phyloP scores from a whole-genome alignment of 2,797 vertebrate genomes.

The Eidolon dupreanum region DNA sequence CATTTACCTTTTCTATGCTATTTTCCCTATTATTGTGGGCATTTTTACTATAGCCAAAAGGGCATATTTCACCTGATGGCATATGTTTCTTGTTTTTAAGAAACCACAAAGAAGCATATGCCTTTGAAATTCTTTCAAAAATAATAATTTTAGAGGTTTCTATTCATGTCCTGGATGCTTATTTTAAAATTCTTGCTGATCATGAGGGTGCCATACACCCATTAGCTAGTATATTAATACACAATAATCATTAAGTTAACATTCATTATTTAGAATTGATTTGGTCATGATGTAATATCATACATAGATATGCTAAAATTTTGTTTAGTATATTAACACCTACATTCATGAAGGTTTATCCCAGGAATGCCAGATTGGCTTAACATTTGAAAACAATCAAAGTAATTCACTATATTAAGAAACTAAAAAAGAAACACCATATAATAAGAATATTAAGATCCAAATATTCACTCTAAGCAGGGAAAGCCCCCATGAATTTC shows the following conservation, averaged over 20 bases:
- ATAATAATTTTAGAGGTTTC: slow-evolving; percentile 9
- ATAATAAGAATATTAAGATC: slow-evolving; percentile 5
- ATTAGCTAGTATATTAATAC: not conserved
- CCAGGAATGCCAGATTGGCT: not conserved
- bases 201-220: not conserved
- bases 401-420: not conserved
- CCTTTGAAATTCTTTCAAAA: not conserved
- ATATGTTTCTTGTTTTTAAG: not conserved
- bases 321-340: not conserved
- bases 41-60: not conserved
- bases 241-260: slow-evolving; percentile 19
- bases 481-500: not conserved
- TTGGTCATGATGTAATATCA: not conserved
- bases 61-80: not conserved
- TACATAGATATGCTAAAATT: not conserved
- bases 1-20: not conserved
- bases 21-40: not conserved
- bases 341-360: not conserved
- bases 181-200: slow-evolving; percentile 12
- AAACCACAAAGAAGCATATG: not conserved
- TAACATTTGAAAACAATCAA: slow-evolving; percentile 28
- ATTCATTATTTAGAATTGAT: not conserved
- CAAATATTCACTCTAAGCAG: not conserved
- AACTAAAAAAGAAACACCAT: not conserved
- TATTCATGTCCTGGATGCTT: not conserved